These are phyloP conservation scores for Garrulus glandarius DNA, from an alignment of 2,797 vertebrate species.

Conservation along the genomic window DNA sequence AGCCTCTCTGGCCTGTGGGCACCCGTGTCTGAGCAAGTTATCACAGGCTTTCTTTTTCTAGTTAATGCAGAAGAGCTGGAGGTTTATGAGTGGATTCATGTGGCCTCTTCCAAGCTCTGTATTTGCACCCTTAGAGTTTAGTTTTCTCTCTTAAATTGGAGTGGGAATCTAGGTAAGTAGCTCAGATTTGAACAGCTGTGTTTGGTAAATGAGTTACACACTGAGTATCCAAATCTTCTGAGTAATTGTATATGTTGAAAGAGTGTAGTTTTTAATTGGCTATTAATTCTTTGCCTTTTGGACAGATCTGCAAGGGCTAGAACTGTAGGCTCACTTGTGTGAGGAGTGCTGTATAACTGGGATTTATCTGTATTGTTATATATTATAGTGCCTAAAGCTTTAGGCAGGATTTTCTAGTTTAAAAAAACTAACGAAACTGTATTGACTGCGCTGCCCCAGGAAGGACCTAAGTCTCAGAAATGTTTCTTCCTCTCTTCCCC, in stretches of 20 bases:
- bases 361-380: background rate
- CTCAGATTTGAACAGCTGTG: background rate
- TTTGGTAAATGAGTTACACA: background rate
- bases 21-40: background rate
- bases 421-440: background rate
- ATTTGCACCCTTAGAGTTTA: background rate
- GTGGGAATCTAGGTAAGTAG: background rate
- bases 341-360: background rate
- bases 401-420: constrained; percentile 1
- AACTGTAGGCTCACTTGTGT: background rate
- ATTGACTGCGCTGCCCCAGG: background rate
- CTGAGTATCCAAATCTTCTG: background rate
- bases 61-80: background rate
- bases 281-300: background rate
- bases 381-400: background rate
- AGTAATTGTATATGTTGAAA: background rate
- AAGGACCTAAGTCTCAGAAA: background rate
- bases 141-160: background rate
- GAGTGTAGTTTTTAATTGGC: background rate
- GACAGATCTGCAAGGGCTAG: background rate
- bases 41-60: background rate
- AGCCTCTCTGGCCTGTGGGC: background rate
- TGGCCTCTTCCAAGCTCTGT: background rate
- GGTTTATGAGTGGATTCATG: background rate
- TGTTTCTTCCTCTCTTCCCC: background rate